These are phyloP conservation scores for Orchesella cincta DNA, from an alignment of 1,140 invertebrate genomes.

Conservation along the genomic window DNA sequence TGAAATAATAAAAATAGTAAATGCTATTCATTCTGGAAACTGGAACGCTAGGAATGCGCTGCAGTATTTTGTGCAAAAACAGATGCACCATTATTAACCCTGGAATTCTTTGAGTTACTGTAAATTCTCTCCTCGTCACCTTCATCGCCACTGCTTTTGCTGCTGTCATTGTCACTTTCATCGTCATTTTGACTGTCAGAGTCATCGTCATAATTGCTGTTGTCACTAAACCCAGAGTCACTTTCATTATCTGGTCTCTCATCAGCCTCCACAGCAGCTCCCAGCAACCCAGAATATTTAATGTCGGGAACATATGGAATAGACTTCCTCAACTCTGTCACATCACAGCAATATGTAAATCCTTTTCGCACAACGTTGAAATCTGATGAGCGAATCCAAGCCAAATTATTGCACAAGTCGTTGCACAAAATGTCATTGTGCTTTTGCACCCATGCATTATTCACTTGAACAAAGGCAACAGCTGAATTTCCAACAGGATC, in stretches of 20 bases:
- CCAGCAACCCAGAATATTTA: background rate
- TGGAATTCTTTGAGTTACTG: background rate
- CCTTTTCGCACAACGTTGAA: background rate
- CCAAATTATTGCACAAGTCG: background rate
- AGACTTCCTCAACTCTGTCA: background rate
- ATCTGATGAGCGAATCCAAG: background rate
- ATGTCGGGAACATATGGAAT: background rate
- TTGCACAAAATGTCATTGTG: background rate
- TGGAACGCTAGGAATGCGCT: no score
- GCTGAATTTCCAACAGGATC: background rate
- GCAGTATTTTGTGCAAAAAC: no score
- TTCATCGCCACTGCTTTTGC: background rate
- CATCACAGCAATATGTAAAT: conserved; percentile 23
- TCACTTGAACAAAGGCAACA: conserved; percentile 24
- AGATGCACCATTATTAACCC: no score
- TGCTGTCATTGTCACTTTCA: background rate
- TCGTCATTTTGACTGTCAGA: background rate
- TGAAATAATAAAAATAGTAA: no score
- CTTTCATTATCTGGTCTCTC: no score
- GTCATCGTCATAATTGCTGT: background rate
- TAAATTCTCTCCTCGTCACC: conserved; percentile 9
- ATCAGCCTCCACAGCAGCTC: background rate
- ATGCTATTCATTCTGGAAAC: no score
- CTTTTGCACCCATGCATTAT: conserved; percentile 20
- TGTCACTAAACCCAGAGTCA: no score